Conservation (phyloP, 2,888 invertebrate genomes). For the Drosophila flavopinicola region DNA sequence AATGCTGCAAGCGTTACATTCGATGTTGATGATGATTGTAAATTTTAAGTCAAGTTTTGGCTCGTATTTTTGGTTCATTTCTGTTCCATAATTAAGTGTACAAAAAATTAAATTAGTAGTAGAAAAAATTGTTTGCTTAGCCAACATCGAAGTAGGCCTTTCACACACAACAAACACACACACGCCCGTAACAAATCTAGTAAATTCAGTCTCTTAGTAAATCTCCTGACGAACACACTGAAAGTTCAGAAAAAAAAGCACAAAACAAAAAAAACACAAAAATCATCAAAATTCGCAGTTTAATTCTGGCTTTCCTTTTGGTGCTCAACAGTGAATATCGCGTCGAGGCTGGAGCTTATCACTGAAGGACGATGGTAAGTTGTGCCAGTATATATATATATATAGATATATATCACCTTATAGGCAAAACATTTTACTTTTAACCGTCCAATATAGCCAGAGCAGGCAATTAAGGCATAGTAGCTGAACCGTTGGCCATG, state of each 20-base stretch:
- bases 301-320: slow-evolving; percentile 19
- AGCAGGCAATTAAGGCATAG: too few species aligned
- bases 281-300: slow-evolving; percentile 22
- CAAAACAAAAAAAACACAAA: slow-evolving; percentile 5
- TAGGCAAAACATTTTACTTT: too few species aligned
- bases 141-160: slow-evolving; percentile 46
- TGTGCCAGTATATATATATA: neutral
- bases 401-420: too few species aligned
- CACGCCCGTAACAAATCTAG: slow-evolving; percentile 21
- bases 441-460: too few species aligned
- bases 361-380: slow-evolving; percentile 24
- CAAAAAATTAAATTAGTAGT: too few species aligned
- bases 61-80: too few species aligned
- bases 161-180: slow-evolving; percentile 23
- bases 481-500: too few species aligned
- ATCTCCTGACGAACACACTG: slow-evolving; percentile 46
- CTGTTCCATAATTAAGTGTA: too few species aligned
- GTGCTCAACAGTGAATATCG: neutral
- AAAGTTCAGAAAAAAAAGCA: neutral
- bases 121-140: too few species aligned
- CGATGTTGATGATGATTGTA: too few species aligned
- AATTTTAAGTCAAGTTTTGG: too few species aligned
- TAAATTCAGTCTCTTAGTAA: slow-evolving; percentile 57
- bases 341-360: slow-evolving; percentile 4
- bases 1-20: too few species aligned